A percentile compares a stretch with the other conserved stretches of the same genome.
These are phyloP conservation scores for Melanotaenia boesemani DNA, from an alignment of 2,797 vertebrate genomes.

Conservation along the genomic window DNA sequence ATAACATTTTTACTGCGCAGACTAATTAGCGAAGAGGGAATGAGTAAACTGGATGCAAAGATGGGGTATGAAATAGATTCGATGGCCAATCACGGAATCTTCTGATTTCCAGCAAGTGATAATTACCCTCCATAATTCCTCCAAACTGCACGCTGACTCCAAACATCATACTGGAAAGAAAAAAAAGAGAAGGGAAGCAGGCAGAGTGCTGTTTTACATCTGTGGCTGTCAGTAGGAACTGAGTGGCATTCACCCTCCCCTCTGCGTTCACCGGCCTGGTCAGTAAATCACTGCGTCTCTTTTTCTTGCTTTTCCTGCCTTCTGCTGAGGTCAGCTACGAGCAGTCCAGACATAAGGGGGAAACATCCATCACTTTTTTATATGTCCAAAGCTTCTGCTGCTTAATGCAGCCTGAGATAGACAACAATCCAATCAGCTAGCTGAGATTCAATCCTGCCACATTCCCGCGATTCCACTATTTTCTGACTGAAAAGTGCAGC, in stretches of 20 bases:
- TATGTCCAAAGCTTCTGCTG: constrained; percentile 61
- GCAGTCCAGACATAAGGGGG: constrained; percentile 83
- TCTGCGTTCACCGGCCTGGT: constrained; percentile 35
- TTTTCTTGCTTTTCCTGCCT: constrained; percentile 79
- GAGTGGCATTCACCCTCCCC: constrained; percentile 59
- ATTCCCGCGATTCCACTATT: constrained; percentile 56
- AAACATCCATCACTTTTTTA: constrained; percentile 90
- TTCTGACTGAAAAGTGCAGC: constrained; percentile 54
- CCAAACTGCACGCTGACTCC: constrained; percentile 11
- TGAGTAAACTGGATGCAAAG: constrained; percentile 42
- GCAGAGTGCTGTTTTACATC: constrained; percentile 38
- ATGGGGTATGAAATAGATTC: constrained; percentile 50
- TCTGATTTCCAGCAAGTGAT: constrained; percentile 53
- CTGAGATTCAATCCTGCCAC: constrained; percentile 67
- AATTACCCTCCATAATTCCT: constrained; percentile 45
- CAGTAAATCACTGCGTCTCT: constrained; percentile 66
- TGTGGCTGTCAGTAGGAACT: constrained; percentile 50
- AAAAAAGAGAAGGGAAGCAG: constrained; percentile 8
- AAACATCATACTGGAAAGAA: constrained; percentile 8
- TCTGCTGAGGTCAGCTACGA: constrained; percentile 89
- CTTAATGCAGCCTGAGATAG: constrained; percentile 70
- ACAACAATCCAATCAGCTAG: constrained; percentile 74
- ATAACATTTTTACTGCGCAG: constrained; percentile 39
- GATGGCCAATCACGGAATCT: constrained; percentile 58
- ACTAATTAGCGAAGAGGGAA: constrained; percentile 56